Base-by-base conservation (phyloP, 2,797 vertebrate species). In the Lophius americanus region DNA sequence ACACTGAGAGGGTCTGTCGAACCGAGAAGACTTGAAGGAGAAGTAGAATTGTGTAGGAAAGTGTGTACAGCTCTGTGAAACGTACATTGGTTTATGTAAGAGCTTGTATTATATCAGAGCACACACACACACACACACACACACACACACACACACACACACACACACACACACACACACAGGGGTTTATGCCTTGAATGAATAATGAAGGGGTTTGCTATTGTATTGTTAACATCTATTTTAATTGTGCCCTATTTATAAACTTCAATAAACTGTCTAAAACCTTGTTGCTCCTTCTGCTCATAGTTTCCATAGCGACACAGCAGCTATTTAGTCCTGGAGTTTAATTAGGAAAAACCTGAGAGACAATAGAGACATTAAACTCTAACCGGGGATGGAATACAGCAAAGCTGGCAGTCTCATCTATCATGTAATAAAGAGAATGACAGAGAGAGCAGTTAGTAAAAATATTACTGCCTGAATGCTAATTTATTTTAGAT, bases 221-320 rank as follows among this genome's bases (percentile, higher is more conserved):
- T 23, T 23, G 23, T 23, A 23, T 23, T 23, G 23, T 70, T 76
- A 78, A 79, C 51, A 79, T 83, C 70, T 49, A 77, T 79, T 85
- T 82, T 83, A 87, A 89, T 82, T 79, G 60, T 42, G 7, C 58
- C 71, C 82, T 89, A 83, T 91, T 92, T 88, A 81, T 85, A 78
- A 83, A 85, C 72, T 81, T 85, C 59, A 86, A 85, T 82, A 83
- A 83, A 90, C 68, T 82, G 67, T 66, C 38, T 51, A 61, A 75
- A 86, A 78, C 73, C 83, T 70, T 80, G 47, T 69, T 71, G 75
- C 75, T 76, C 70, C 53, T 51, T 78, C 59, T 51, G 79, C 75
- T 75, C 43, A n/a, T 43, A 63, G 89, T 92, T 91, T 85, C 88
- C 85, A 92, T 92, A 85, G 91, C 65, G 85, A 91, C 91, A 70